Evolutionary conservation across 2,113 vertebrate genomes (phyloP), one percentile per base, ranked within the genome.

Genomic region (Cnemophilus loriae): DNA sequence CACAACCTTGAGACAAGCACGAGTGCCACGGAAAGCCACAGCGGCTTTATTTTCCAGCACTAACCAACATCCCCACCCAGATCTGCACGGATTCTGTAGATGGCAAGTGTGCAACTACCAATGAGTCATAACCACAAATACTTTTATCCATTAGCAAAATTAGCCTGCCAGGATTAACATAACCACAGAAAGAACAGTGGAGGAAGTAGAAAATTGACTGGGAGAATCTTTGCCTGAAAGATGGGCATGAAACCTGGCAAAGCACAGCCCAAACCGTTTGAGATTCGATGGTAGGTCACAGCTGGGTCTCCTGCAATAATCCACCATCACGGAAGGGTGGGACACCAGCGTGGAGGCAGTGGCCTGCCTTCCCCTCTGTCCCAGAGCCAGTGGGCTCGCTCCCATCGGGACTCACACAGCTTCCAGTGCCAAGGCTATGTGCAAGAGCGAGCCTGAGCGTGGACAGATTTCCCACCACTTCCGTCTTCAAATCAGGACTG

Each of bases 401-500:
- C 21, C 44, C 26, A 13, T 11, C 0, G 0, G 46, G 42, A 17
- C 33, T 78, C 9, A 44, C 5, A 1, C 0, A 2, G 24, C 13
- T 53, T 35, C 52, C 1, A 1, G 37, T 27, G 70, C 56, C 61
- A 24, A 65, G 20, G 24, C 8, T 8, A 11, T 0, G 16, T 47
- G 57, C n/a, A 44, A 68, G 63, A 74, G 23, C 0, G 3, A 68
- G 30, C 30, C 35, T 6, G 68, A 64, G 27, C 0, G 12, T 7
- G 22, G 44, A 65, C 14, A 65, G 35, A 24, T 27, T 59, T 75
- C 47, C 37, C 44, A 53, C 44, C 7, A 1, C 63, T 69, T 37
- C 30, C 0, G 0, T 33, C 63, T 28, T 74, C 47, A 61, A 1
- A 61, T 2, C 22, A 11, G 77, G 73, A 7, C 70, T 56, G 70